phyloP scores from a whole-genome alignment of 2,113 vertebrate species.

The Ornithorhynchus anatinus region DNA sequence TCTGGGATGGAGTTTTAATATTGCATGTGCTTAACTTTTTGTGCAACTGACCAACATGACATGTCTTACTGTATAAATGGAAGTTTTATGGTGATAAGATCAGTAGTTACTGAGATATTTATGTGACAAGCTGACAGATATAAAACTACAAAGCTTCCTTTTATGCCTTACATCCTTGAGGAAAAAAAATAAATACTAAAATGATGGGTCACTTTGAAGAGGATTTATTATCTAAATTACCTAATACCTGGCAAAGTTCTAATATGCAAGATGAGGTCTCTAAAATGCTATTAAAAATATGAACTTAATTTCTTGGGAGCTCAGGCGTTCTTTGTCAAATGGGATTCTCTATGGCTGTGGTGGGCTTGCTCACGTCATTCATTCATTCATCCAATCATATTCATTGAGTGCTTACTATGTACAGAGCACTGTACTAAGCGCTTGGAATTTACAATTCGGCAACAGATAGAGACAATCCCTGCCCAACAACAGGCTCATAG shows the following conservation, averaged over 20 bases:
- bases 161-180: conserved; percentile 73
- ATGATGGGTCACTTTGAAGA: conserved; percentile 72
- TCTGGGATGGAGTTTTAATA: conserved; percentile 75
- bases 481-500: too few relatives aligned
- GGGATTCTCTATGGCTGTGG: conserved; percentile 39
- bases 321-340: conserved; percentile 51
- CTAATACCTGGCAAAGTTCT: conserved; percentile 74
- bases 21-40: conserved; percentile 75
- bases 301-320: conserved; percentile 56
- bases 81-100: conserved; percentile 93
- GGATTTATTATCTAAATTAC: conserved; percentile 74
- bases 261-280: conserved; percentile 68
- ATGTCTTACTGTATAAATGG: conserved; percentile 89
- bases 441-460: too few relatives aligned
- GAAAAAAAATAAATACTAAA: conserved; percentile 68
- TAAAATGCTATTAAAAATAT: conserved; percentile 63
- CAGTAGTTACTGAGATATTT: conserved; percentile 96
- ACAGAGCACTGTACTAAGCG: too few relatives aligned
- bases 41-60: conserved; percentile 83
- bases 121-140: conserved; percentile 92
- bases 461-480: too few relatives aligned
- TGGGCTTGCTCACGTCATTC: too few relatives aligned
- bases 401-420: too few relatives aligned
- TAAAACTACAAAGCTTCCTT: conserved; percentile 79
- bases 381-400: too few relatives aligned